Conservation (phyloP, 2,113 vertebrate genomes). For the Microcebus ravelobensis region DNA sequence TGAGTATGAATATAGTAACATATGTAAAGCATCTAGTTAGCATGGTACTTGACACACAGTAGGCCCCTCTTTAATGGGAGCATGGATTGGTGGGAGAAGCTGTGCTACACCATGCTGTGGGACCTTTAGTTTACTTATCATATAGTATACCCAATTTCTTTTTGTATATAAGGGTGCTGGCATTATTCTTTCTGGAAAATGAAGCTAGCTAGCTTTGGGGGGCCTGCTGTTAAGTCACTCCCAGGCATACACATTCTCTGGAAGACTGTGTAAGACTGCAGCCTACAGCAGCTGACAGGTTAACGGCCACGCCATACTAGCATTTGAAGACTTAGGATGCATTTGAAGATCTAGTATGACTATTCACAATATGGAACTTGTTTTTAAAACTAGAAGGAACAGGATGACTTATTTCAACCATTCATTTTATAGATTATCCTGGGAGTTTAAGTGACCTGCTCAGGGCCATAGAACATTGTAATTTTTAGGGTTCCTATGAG, state of each 20-base stretch:
- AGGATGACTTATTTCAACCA: slow-evolving; percentile 16
- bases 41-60: neutral
- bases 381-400: neutral
- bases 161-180: neutral
- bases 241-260: neutral
- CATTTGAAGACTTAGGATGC: neutral
- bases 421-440: slow-evolving; percentile 27
- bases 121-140: neutral
- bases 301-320: neutral
- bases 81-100: neutral
- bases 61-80: neutral
- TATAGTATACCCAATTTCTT: neutral
- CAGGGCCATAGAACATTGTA: neutral
- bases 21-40: neutral
- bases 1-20: neutral
- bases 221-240: neutral
- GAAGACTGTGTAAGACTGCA: neutral
- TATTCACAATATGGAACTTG: neutral
- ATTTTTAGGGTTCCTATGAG: slow-evolving; percentile 19
- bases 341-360: neutral
- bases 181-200: neutral
- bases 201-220: neutral
- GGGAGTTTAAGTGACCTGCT: neutral
- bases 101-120: neutral
- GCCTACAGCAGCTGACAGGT: neutral